Evolutionary conservation across 2,113 vertebrate genomes (phyloP), one percentile per base, ranked within the genome.

Genomic region (Catharus fuscescens): DNA sequence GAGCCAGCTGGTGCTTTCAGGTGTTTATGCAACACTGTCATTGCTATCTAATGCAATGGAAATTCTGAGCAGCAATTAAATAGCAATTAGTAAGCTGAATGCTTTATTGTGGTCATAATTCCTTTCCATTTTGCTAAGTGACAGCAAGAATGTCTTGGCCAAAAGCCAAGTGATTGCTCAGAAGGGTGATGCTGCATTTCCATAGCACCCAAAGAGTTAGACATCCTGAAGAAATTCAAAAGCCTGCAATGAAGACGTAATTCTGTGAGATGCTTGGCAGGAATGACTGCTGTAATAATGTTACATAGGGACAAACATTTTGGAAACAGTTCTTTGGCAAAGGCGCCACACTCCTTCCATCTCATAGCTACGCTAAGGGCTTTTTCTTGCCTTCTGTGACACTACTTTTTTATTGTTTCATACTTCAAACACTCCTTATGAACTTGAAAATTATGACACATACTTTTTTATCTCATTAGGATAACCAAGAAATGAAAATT

Each of bases 21-120:
- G 90, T 59, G 88, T 65, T 93, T 90, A 48, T 45, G 45, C 79
- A 88, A 90, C 32, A 34, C 45, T 12, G 4, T 32, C 92, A 59
- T 59, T 32, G 16, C 79, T 73, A 87, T 66, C 86, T 91, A 95
- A 90, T 59, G 59, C 50, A 65, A 73, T 90, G 78, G 38, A 92
- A 95, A 87, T 62, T 29, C 89, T 94, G 87, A 90, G 42, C 32
- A 80, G 87, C 70, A 88, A 87, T 93, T 95, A 95, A 86, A 82
- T 54, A 69, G 54, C 90, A 91, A 89, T 95, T 91, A 96, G 94
- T 85, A 82, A 85, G 71, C 59, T 50, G 66, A 82, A 82, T 69
- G 66, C 6, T 95, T 96, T 84, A 91, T 73, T 90, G 62, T 66
- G 59, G 78, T 67, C 84, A 77, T 95, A 92, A 91, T 90, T 95